Conservation (phyloP, 2,888 invertebrate genomes). For the Andrena bucephala region DNA sequence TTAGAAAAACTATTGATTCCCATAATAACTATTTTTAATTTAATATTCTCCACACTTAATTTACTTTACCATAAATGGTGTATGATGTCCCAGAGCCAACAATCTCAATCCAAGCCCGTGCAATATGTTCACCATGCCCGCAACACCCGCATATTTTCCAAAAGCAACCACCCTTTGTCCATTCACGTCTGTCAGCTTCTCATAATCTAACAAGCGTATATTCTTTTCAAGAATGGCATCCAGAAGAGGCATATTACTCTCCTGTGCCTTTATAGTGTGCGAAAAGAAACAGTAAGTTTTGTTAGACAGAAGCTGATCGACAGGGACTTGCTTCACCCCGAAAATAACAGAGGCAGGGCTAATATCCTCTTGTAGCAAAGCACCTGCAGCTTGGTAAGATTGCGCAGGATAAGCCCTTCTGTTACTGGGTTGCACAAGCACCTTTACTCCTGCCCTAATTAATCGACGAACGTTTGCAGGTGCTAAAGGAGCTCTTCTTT, state of each 20-base stretch:
- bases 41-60: not conserved
- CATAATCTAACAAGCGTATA: slow-evolving; percentile 98
- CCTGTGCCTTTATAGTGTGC: slow-evolving; percentile 99
- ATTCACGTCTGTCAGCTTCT: slow-evolving; percentile 95
- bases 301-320: slow-evolving; percentile 96
- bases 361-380: slow-evolving; percentile 97
- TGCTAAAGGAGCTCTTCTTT: slow-evolving; percentile 96
- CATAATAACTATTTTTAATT: not conserved
- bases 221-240: slow-evolving; percentile 98
- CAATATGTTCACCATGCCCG: slow-evolving; percentile 99
- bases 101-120: slow-evolving; percentile 98
- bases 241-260: slow-evolving; percentile 98
- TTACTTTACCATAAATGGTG: slow-evolving; percentile 96
- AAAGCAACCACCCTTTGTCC: slow-evolving; percentile 98
- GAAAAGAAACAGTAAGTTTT: slow-evolving; percentile 99
- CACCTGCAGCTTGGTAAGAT: slow-evolving; percentile 96
- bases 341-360: slow-evolving; percentile 98
- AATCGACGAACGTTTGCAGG: slow-evolving; percentile 96
- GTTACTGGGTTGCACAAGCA: slow-evolving; percentile 99
- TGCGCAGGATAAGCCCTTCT: slow-evolving; percentile 99
- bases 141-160: slow-evolving; percentile 99
- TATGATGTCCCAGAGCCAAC: slow-evolving; percentile 98
- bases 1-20: too few relatives aligned
- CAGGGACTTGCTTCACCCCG: slow-evolving; percentile 98
- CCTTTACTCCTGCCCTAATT: slow-evolving; percentile 94